Base-by-base conservation (phyloP, 2,888 invertebrate species). In the Tenthredo scrophulariae region DNA sequence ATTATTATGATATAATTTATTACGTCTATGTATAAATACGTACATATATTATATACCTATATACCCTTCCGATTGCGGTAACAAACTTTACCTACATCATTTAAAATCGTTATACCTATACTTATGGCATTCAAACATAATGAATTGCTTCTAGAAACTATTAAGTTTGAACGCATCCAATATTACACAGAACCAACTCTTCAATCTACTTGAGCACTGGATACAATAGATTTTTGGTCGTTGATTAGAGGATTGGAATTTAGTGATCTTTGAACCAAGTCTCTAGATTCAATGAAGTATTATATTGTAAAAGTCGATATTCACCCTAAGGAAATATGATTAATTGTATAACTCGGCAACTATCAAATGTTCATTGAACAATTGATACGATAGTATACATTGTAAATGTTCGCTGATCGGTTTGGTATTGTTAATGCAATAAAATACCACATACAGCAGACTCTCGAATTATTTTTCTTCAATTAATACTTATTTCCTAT, bases 211-310 rank as follows among this genome's bases (percentile, higher is more conserved):
- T 72, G 70, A 72, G 54, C 54, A 7, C n/a, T 54, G 7, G 54
- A 46, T 37, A 75, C 75, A 46, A 46, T 75, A 46, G 70, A 29
- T 72, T 72, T 72, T 72, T 33, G 70, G n/a, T 72, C 37, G n/a
- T n/a, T n/a, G 0, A 9, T n/a, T n/a, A n/a, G n/a, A 40, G 3
- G 37, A 40, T 29, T 40, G 37, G 40, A 62, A 62, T 22, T 62
- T 62, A 62, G 62, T 26, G 9, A 62, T 62, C 13, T 62, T 13
- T 13, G 26, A 62, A 62, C 62, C 62, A 2, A 26, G 62, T 10
- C 26, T 10, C 26, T 62, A 13, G 26, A 62, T 22, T 62, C 2
- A 26, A 13, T 22, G 26, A 62, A 62, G 10, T 62, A 62, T 62
- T 26, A 22, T 4, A 22, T 58, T 58, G 2, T 22, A 22, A n/a